These are phyloP conservation scores for Psilanteris sp. DNA, from an alignment of 1,140 invertebrate species.

Conservation along the genomic window DNA sequence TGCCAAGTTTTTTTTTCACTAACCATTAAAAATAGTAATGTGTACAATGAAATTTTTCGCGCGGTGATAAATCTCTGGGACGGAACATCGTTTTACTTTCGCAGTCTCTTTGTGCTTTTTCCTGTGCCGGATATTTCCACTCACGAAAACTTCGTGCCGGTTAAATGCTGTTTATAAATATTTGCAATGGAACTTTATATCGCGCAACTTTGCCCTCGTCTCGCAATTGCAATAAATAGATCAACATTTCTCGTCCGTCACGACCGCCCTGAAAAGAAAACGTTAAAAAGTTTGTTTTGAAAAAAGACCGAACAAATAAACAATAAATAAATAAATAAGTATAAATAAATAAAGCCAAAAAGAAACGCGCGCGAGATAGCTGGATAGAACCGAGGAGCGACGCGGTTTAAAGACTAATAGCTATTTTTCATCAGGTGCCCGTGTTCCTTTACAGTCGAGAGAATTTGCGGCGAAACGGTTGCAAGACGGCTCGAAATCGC, in stretches of 20 bases:
- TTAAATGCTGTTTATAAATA: conserved; percentile 58
- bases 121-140: conserved; percentile 44
- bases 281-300: conserved; percentile 4
- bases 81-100: conserved; percentile 53
- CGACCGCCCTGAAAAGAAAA: conserved; percentile 2
- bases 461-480: conserved; percentile 14
- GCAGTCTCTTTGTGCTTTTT: conserved; percentile 46
- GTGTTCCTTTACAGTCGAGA: conserved; percentile 6
- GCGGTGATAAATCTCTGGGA: conserved; percentile 53
- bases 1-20: conserved; percentile 54
- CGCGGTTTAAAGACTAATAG: conserved; percentile 9
- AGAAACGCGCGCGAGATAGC: background rate
- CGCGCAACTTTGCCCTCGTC: conserved; percentile 9
- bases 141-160: conserved; percentile 38
- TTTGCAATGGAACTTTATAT: conserved; percentile 38
- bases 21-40: conserved; percentile 61
- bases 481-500: conserved; percentile 9
- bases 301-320: conserved; percentile 1
- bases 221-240: conserved; percentile 32
- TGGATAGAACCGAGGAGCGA: background rate
- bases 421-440: conserved; percentile 31
- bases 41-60: conserved; percentile 60
- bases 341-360: too few species aligned
- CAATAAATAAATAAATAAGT: background rate
- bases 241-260: conserved; percentile 18